Evolutionary conservation across 2,888 invertebrate species (phyloP).

Genomic region (Oligia latruncula): DNA sequence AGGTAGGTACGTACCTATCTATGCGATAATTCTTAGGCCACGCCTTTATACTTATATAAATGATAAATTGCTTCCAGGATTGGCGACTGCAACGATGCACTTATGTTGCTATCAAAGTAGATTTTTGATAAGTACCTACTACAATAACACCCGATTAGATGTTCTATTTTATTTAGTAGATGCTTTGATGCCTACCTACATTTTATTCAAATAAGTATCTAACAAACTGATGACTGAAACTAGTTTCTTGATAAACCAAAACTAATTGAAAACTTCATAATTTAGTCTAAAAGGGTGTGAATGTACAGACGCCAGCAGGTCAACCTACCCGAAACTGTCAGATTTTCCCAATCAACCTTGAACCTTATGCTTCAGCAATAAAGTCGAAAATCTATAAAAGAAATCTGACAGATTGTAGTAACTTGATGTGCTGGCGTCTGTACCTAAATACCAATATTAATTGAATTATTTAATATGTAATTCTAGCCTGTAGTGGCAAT

Average conservation of each 20-base stretch:
- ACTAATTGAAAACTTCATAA: background rate
- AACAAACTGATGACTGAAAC: background rate
- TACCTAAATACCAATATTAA: background rate
- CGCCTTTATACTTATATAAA: background rate
- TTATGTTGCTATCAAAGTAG: background rate
- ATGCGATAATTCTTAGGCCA: background rate
- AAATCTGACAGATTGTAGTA: too few species aligned
- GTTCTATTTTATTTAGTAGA: background rate
- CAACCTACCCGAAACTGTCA: too few species aligned
- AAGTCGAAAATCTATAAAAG: too few species aligned
- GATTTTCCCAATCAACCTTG: too few species aligned
- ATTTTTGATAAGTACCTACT: slow-evolving; percentile 2
- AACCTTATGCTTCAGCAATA: too few species aligned
- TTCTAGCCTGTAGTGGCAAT: background rate
- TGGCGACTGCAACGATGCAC: slow-evolving; percentile 4
- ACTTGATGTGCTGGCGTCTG: too few species aligned
- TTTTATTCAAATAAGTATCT: background rate
- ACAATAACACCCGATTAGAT: background rate
- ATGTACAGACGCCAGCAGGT: too few species aligned
- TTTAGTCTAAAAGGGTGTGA: background rate
- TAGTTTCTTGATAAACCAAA: background rate
- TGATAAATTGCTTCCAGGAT: background rate
- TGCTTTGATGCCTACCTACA: background rate
- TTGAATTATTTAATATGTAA: background rate
- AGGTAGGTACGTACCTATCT: background rate